These are phyloP conservation scores for Boleophthalmus pectinirostris DNA, from an alignment of 2,113 vertebrate species.

Conservation along the genomic window DNA sequence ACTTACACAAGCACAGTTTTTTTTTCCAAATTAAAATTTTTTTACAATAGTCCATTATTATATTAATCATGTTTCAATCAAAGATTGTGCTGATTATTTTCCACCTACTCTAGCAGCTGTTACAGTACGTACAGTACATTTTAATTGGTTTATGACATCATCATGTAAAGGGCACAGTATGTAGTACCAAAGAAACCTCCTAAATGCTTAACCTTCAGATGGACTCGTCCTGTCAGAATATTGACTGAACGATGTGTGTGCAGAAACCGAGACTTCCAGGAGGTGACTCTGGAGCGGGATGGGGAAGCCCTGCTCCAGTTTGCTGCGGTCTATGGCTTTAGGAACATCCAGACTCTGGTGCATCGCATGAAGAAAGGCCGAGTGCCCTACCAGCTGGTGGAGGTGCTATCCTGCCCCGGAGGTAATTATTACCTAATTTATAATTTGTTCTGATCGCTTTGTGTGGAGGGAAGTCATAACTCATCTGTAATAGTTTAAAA, in stretches of 20 bases:
- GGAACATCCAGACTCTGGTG: conserved; percentile 93
- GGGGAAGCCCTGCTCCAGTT: conserved; percentile 90
- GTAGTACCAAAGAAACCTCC: background rate
- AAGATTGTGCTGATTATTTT: too few relatives aligned
- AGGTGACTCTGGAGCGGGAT: conserved; percentile 89
- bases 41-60: too few relatives aligned
- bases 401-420: conserved; percentile 94
- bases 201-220: background rate
- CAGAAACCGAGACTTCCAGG: conserved; percentile 97
- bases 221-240: background rate
- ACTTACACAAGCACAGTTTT: too few relatives aligned
- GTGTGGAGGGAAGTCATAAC: too few relatives aligned
- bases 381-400: conserved; percentile 90
- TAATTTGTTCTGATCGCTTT: too few relatives aligned
- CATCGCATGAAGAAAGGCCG: conserved; percentile 89
- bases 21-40: too few relatives aligned
- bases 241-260: background rate
- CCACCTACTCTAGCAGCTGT: too few relatives aligned
- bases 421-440: conserved; percentile 68
- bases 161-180: too few relatives aligned
- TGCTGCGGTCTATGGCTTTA: conserved; percentile 91
- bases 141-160: too few relatives aligned
- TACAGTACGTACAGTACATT: too few relatives aligned
- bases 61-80: too few relatives aligned
- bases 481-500: too few relatives aligned